A percentile compares a stretch with the other conserved stretches of the same genome.
These are phyloP conservation scores for Oenanthe melanoleuca DNA, from an alignment of 2,113 vertebrate genomes.

Conservation along the genomic window DNA sequence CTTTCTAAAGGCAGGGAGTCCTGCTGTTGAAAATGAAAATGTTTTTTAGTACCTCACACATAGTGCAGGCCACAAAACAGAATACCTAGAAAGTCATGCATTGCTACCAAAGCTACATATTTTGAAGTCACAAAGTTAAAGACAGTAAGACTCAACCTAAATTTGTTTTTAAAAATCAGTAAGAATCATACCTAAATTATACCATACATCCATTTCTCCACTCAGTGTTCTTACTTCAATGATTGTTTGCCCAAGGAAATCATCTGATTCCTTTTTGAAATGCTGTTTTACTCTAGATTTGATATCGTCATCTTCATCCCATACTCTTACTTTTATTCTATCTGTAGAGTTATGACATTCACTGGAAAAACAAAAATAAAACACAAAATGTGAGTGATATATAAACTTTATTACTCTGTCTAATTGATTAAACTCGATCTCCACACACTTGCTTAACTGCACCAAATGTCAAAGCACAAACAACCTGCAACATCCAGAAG, in stretches of 20 bases:
- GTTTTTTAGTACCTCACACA: background rate
- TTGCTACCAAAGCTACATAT: background rate
- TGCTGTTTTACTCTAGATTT: constrained; percentile 98
- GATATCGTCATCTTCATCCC: constrained; percentile 99
- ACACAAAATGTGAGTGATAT: background rate
- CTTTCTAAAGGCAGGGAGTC: background rate
- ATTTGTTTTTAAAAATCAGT: background rate
- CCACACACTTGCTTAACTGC: background rate
- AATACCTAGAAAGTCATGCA: background rate
- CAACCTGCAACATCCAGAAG: background rate
- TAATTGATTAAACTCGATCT: background rate
- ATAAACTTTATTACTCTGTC: background rate
- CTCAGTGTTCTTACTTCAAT: constrained; percentile 97
- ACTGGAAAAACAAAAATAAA: constrained; percentile 71
- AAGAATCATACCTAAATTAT: constrained; percentile 88
- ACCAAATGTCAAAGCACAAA: background rate
- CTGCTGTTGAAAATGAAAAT: background rate
- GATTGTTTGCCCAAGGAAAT: constrained; percentile 96
- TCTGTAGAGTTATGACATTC: constrained; percentile 98
- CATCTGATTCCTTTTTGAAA: constrained; percentile 97
- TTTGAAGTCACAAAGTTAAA: background rate
- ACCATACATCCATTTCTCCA: constrained; percentile 99
- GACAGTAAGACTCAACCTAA: background rate
- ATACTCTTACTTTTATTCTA: constrained; percentile 96
- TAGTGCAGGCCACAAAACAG: background rate